These are phyloP conservation scores for Cepphus grylle DNA, from an alignment of 2,113 vertebrate species.

Conservation along the genomic window DNA sequence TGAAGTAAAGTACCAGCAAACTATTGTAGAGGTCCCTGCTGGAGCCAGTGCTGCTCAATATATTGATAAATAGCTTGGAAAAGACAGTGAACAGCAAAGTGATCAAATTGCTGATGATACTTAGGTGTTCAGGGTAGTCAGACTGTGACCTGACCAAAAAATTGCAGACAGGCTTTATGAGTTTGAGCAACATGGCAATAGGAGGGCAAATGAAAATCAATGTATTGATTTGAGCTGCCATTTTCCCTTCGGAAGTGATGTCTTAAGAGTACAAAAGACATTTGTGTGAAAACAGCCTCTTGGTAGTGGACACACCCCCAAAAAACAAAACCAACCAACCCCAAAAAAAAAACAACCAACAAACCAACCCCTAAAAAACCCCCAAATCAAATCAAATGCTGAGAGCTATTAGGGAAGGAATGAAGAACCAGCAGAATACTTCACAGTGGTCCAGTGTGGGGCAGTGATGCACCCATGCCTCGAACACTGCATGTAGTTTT, in stretches of 20 bases:
- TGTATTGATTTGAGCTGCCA: not conserved
- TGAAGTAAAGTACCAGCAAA: not conserved
- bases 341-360: not conserved
- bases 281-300: not conserved
- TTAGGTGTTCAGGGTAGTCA: not conserved
- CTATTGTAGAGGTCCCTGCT: not conserved
- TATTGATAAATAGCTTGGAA: not conserved
- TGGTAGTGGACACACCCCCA: not conserved
- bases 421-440: not conserved
- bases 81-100: not conserved
- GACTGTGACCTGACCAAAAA: not conserved
- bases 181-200: not conserved
- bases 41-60: not conserved
- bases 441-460: not conserved
- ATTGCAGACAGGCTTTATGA: not conserved
- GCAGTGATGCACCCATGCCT: not conserved
- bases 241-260: not conserved
- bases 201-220: not conserved
- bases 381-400: not conserved
- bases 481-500: not conserved
- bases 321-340: not conserved
- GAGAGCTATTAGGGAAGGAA: not conserved
- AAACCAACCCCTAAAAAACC: too few species aligned
- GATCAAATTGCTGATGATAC: not conserved
- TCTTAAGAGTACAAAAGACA: not conserved